Base-by-base conservation (phyloP, 2,888 invertebrate genomes). In the Folsomia manolachei region DNA sequence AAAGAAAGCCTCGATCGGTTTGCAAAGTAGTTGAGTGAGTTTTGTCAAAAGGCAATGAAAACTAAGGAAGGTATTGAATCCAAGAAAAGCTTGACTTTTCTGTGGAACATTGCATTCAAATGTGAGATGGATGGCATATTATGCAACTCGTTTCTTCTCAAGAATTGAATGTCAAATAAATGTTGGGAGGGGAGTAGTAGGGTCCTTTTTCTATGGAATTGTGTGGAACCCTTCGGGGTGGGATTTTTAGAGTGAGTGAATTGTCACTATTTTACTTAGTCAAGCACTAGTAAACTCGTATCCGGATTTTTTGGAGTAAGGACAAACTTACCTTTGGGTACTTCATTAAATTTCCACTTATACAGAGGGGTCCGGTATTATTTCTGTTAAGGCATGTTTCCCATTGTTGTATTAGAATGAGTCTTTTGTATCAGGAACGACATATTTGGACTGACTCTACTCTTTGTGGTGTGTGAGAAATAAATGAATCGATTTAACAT, bases 121-220 rank as follows among this genome's bases (percentile, higher is more conserved):
- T n/a, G n/a, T n/a, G n/a, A n/a, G 7, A 56, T 21, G 7, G 7
- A 56, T 9, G 39, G 39, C 39, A 39, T 39, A 21, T 56, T 56
- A 56, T 56, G 56, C n/a, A 56, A 56, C 56, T 56, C 7, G 56
- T n/a, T n/a, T n/a, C n/a, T n/a, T n/a, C n/a, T n/a, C 11, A 56
- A 39, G 39, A 39, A 56, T 56, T 56, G 56, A 56, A 56, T 56
- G 56, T 56, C 56, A 56, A 56, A 56, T n/a, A n/a, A n/a, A n/a
- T n/a, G n/a, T 56, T 18, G 18, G 7, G 21, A 56, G 11, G 7
- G 56, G n/a, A 56, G n/a, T n/a, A n/a, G n/a, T n/a, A n/a, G n/a
- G n/a, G n/a, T n/a, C n/a, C n/a, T n/a, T n/a, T n/a, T 39, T 39
- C 39, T 9, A 14, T 56, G 7, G 11, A 56, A 56, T 56, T 56